phyloP scores from a whole-genome alignment of 2,888 invertebrate species.

The Prosapia bicincta region DNA sequence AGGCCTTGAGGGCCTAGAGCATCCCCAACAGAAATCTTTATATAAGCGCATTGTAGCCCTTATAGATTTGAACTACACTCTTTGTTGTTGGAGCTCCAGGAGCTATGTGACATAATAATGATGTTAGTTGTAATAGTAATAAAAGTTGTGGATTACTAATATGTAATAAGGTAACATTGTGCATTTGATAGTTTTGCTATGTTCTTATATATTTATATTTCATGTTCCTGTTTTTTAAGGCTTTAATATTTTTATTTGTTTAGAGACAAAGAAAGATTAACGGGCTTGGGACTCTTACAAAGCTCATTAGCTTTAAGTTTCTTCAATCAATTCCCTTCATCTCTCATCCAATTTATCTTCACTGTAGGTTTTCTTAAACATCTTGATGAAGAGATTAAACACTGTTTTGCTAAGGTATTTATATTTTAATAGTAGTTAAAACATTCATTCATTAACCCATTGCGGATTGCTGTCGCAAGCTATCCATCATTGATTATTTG shows the following conservation, averaged over 20 bases:
- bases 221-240: background rate
- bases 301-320: constrained; percentile 53
- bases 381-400: constrained; percentile 54
- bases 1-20: too few relatives aligned
- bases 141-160: background rate
- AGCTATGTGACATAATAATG: too few relatives aligned
- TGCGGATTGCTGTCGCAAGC: too few relatives aligned
- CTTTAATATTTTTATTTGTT: constrained; percentile 35
- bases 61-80: too few relatives aligned
- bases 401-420: constrained; percentile 24
- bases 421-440: background rate
- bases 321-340: constrained; percentile 51
- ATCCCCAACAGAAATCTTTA: too few relatives aligned
- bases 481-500: too few relatives aligned
- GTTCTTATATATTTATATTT: background rate
- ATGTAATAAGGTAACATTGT: too few relatives aligned
- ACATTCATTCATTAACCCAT: too few relatives aligned
- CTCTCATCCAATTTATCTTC: constrained; percentile 55
- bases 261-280: constrained; percentile 55
- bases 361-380: constrained; percentile 57
- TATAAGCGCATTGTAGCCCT: too few relatives aligned
- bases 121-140: too few relatives aligned
- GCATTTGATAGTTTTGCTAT: background rate
- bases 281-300: constrained; percentile 53
- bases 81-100: too few relatives aligned